These are phyloP conservation scores for Oryzias dopingdopingensis DNA, from an alignment of 2,797 vertebrate species.

Conservation along the genomic window DNA sequence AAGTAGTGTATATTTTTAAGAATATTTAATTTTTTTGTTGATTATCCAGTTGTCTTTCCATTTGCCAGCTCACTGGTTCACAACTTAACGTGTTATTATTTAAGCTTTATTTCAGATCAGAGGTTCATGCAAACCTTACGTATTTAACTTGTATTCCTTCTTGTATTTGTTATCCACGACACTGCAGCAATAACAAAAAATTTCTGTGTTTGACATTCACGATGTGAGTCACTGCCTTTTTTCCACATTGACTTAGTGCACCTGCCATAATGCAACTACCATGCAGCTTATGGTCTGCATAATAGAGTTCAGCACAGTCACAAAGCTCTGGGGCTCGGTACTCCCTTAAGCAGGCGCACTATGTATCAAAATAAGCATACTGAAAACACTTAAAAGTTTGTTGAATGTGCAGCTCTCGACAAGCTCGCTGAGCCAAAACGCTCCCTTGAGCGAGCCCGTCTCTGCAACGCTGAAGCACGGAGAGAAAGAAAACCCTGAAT, in stretches of 20 bases:
- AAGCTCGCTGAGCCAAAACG: constrained; percentile 49
- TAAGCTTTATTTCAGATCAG: too few relatives aligned
- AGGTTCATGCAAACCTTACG: too few relatives aligned
- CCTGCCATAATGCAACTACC: constrained; percentile 48
- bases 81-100: too few relatives aligned
- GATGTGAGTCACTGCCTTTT: constrained; percentile 26
- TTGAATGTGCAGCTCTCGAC: constrained; percentile 57
- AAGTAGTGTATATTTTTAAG: too few relatives aligned
- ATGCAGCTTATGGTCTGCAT: constrained; percentile 48
- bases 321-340: constrained; percentile 38
- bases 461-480: constrained; percentile 12
- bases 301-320: constrained; percentile 49
- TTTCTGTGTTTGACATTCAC: constrained; percentile 11
- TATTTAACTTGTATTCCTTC: too few relatives aligned
- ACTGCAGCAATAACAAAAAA: background rate
- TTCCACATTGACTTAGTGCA: constrained; percentile 37
- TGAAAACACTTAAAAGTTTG: constrained; percentile 63
- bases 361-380: constrained; percentile 63
- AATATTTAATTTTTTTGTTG: too few relatives aligned
- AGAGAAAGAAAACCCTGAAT: background rate
- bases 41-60: too few relatives aligned
- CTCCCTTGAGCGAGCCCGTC: constrained; percentile 45
- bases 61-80: too few relatives aligned
- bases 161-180: too few relatives aligned
- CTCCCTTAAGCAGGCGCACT: constrained; percentile 41